Percentiles rank a stretch among this genome's conserved stretches.
Evolutionary conservation across 2,888 invertebrate genomes (phyloP).

Genomic region (Minunthozetes semirufus): DNA sequence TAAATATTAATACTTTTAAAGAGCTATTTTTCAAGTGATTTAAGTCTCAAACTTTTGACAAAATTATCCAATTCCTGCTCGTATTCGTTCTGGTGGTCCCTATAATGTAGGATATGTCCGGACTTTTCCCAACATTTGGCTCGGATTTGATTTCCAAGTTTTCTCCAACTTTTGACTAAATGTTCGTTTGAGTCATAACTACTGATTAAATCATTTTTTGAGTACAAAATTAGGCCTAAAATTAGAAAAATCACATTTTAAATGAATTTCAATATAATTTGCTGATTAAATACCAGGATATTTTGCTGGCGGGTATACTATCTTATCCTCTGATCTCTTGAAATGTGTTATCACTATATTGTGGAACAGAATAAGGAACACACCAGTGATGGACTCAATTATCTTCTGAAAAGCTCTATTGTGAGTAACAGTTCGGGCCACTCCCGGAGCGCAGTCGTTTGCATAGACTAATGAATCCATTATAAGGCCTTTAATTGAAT

Average conservation of each 20-base stretch:
- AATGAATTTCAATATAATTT: not conserved
- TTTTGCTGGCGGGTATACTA: not conserved
- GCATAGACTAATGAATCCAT: conserved; percentile 49
- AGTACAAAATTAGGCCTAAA: conserved; percentile 67
- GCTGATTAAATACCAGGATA: conserved; percentile 48
- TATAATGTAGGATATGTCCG: conserved; percentile 64
- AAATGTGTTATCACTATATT: not conserved
- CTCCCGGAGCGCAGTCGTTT: conserved; percentile 27
- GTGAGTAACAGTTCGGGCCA: conserved; percentile 22
- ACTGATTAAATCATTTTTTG: conserved; percentile 67
- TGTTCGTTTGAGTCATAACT: conserved; percentile 63
- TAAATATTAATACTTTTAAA: too few relatives aligned
- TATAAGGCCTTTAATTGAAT: conserved; percentile 59
- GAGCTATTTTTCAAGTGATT: too few relatives aligned
- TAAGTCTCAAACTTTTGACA: too few relatives aligned
- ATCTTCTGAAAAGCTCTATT: not conserved
- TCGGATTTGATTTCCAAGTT: conserved; percentile 63
- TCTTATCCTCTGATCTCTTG: not conserved
- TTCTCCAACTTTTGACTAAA: conserved; percentile 67
- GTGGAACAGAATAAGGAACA: not conserved
- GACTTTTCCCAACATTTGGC: conserved; percentile 69
- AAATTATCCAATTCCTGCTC: conserved; percentile 55
- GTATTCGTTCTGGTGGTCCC: conserved; percentile 61
- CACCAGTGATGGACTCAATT: not conserved
- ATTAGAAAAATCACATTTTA: conserved; percentile 46